Base-by-base conservation (phyloP, 2,113 vertebrate genomes). In the Melierax canorus region DNA sequence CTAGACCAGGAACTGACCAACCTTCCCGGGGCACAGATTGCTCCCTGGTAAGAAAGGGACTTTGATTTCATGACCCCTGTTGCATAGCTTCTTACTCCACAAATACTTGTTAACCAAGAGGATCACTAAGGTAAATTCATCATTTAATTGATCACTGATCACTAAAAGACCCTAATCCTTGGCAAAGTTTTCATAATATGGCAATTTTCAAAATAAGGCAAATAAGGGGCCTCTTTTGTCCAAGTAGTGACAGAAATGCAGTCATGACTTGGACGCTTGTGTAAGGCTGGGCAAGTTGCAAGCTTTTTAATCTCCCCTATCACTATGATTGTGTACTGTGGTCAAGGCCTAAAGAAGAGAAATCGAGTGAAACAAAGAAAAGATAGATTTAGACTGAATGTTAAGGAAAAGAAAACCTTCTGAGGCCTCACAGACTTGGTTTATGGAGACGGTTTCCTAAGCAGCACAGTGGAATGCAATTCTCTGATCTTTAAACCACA, bases 391-490 rank as follows among this genome's bases (percentile, higher is more conserved):
- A 75, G 36, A 36, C 14, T 46, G 85, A 88, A 58, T 53, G 26
- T 80, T 78, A 67, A 50, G 62, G 46, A 76, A 90, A 79, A 90
- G 19, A 80, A 89, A 58, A 73, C 27, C 12, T 63, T 82, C 60
- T 83, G 66, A 79, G 55, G 67, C 75, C 82, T 83, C 67, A 55
- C 18, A 66, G 62, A 46, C 32, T 73, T 86, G 38, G 7, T 90
- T 93, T 96, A 66, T 88, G 75, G 78, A 66, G 64, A 34, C 2
- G 2, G 71, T 94, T 95, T 96, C 88, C 85, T 87, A 90, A 90
- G 85, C 53, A 86, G 62, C 53, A 45, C 30, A 53, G 23, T 83
- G 74, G 92, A 95, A 96, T 92, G 74, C 59, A 90, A 50, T 41
- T 62, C 58, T 80, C 88, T 94, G 90, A 94, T 94, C 62, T 93